Percentiles rank a stretch among this genome's conserved stretches.
Evolutionary conservation across 2,797 vertebrate species (phyloP).

Genomic region (Malurus leucopterus): DNA sequence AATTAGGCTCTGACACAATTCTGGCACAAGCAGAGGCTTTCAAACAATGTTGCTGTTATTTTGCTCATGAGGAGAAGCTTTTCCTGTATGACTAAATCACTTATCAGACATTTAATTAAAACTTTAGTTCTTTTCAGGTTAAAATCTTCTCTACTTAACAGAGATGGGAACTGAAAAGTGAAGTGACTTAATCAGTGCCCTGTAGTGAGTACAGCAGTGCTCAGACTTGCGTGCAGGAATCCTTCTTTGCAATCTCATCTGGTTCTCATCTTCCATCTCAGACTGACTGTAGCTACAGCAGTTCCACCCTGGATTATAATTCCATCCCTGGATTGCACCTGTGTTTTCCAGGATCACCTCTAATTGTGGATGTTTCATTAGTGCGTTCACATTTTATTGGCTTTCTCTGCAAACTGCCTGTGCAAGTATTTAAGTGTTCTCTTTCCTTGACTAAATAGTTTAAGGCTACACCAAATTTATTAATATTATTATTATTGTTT

Average conservation of each 20-base stretch:
- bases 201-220: neutral
- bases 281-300: neutral
- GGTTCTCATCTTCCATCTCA: neutral
- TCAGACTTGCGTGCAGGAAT: neutral
- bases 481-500: slow-evolving; percentile 37
- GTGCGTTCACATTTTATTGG: slow-evolving; percentile 3
- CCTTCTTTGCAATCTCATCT: neutral
- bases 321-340: neutral
- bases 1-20: neutral
- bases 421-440: slow-evolving; percentile 2
- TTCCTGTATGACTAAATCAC: neutral
- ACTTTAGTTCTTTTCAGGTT: neutral
- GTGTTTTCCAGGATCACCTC: neutral
- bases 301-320: neutral
- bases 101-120: neutral
- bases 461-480: slow-evolving; percentile 10
- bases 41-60: neutral
- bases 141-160: neutral
- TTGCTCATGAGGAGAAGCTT: neutral
- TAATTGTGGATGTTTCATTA: neutral
- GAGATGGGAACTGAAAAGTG: neutral
- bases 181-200: neutral
- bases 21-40: slow-evolving; percentile 15
- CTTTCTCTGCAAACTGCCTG: neutral
- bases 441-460: slow-evolving; percentile 35